Conservation (phyloP, 2,888 invertebrate species). For the Polydrusus pterygomalis region DNA sequence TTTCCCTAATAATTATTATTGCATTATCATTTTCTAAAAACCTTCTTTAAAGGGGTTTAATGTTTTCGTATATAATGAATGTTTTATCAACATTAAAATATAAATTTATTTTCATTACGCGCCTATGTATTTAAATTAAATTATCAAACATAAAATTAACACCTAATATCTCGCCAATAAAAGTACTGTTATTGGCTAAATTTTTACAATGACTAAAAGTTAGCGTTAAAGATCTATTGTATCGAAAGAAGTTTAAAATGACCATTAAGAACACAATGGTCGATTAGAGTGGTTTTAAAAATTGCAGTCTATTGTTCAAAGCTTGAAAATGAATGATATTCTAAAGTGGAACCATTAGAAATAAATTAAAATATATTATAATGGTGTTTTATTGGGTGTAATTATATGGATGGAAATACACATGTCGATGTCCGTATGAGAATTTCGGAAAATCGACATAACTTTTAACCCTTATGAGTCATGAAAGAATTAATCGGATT, state of each 20-base stretch:
- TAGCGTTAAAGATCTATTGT: constrained; percentile 7
- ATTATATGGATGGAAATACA: background rate
- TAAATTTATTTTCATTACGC: no score
- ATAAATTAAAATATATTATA: constrained; percentile 3
- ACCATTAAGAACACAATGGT: constrained; percentile 26
- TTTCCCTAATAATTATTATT: no score
- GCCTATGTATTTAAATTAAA: no score
- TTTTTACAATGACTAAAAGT: background rate
- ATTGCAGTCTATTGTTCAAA: constrained; percentile 14
- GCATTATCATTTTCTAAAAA: no score
- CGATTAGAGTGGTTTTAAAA: constrained; percentile 22
- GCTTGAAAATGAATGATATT: background rate
- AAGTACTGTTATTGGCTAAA: background rate
- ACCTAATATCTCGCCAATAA: background rate
- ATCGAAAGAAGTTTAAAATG: background rate
- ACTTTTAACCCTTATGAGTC: no score
- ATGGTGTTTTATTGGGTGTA: background rate
- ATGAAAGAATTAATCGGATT: no score
- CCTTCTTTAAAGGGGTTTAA: no score
- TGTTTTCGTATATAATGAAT: no score
- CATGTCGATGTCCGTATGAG: no score
- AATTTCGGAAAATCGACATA: no score
- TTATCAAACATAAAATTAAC: no score
- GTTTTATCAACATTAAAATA: no score
- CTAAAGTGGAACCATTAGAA: constrained; percentile 3